Evolutionary conservation across 2,113 vertebrate species (phyloP), one percentile per base, ranked within the genome.

Genomic region (Prionailurus viverrinus): DNA sequence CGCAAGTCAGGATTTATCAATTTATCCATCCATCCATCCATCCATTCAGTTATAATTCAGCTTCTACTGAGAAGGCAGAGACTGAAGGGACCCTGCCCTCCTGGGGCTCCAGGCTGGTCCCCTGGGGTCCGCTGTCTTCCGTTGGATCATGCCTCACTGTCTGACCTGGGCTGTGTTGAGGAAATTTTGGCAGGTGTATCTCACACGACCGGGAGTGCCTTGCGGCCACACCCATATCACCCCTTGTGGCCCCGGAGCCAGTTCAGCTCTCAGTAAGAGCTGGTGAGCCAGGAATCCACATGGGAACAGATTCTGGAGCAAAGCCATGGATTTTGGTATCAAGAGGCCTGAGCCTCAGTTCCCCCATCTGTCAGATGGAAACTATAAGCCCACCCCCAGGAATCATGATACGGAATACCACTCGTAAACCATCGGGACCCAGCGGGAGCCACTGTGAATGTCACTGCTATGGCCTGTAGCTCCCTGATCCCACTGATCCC

Each of bases 171-270:
- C 18, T 25, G 12, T 41, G 4, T 8, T 78, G 71, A 61, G 3
- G n/a, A 68, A 68, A 94, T 45, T 45, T 45, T 1, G 27, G 14
- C 7, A 48, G 31, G 12, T 73, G 33, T 41, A 41, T 63, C 41
- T 21, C 33, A 29, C 25, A 27, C 3, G 45, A 18, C 29, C 61
- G 23, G 23, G 51, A 19, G 51, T 5, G 0, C 68, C 51, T 58
- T n/a, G 15, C 0, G 0, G 3, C 51, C 36, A 48, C 31, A 5
- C 2, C 16, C 5, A 11, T 1, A 1, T 15, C 25, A 18, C 78
- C 88, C 14, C 81, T 55, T 39, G 18, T 11, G 79, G 71, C 19
- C 10, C 15, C n/a, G 12, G 4, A 23, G 18, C 27, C 53, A 41
- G 33, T 29, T 63, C 13, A 5, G 89, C 53, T 41, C 7, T 69